A percentile compares a stretch with the other conserved stretches of the same genome.
phyloP scores from a whole-genome alignment of 2,888 invertebrate species.

The Dinocampus coccinellae region DNA sequence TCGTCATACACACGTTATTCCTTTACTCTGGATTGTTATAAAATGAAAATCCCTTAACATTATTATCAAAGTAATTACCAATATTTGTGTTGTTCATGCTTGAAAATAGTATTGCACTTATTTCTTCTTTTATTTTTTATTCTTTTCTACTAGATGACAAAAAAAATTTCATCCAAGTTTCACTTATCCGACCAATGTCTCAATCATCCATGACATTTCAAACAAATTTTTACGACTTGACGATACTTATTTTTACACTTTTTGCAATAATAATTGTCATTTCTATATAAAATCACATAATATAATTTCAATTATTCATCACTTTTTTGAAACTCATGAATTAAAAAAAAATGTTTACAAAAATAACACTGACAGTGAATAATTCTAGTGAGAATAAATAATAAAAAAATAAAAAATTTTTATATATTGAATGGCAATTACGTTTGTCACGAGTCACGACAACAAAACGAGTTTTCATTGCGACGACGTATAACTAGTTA shows the following conservation, averaged over 20 bases:
- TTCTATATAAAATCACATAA: too few species aligned
- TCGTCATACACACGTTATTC: neutral
- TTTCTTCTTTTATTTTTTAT: neutral
- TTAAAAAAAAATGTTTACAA: too few species aligned
- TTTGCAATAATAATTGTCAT: too few species aligned
- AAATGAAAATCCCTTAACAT: neutral
- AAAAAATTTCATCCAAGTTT: too few species aligned
- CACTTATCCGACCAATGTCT: too few species aligned
- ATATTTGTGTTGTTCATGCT: neutral
- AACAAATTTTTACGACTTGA: too few species aligned
- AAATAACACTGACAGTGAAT: too few species aligned
- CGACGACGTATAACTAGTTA: slow-evolving; percentile 36
- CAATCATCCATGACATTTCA: too few species aligned
- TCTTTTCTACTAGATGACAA: too few species aligned
- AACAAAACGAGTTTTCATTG: slow-evolving; percentile 56
- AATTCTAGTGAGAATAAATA: neutral
- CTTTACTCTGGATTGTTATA: neutral
- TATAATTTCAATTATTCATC: too few species aligned
- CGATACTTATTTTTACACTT: too few species aligned
- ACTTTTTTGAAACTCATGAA: too few species aligned
- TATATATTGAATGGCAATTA: slow-evolving; percentile 21
- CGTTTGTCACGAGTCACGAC: slow-evolving; percentile 44
- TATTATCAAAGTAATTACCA: neutral
- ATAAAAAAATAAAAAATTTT: neutral
- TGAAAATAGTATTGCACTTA: neutral